Conservation (phyloP, 2,797 vertebrate species). For the Meriones psammophilus region DNA sequence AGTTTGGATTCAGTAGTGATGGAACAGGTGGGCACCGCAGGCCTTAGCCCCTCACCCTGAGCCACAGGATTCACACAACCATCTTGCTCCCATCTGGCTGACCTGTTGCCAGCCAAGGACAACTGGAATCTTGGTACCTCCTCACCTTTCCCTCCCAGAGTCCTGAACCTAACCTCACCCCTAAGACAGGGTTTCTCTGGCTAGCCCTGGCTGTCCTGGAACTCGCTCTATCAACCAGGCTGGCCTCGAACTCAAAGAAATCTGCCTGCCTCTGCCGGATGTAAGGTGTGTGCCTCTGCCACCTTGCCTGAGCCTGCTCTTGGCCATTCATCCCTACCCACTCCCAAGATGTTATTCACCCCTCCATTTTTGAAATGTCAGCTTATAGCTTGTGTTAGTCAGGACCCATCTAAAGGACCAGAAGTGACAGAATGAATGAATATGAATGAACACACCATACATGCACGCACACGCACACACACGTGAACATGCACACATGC, state of each 20-base stretch:
- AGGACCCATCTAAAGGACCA: not conserved
- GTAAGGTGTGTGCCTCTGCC: not conserved
- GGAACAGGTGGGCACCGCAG: accelerated
- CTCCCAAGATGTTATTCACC: too few relatives aligned
- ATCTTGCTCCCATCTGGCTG: too few relatives aligned
- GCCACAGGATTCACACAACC: not conserved
- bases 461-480: not conserved
- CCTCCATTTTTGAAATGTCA: not conserved
- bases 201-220: not conserved
- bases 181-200: not conserved
- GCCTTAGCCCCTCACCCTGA: not conserved
- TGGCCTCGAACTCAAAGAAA: not conserved
- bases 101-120: not conserved
- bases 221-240: not conserved
- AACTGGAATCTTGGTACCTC: not conserved
- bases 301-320: not conserved
- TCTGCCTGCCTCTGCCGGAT: not conserved
- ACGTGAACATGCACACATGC: not conserved
- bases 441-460: not conserved
- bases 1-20: not conserved
- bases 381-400: not conserved
- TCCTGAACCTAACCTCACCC: not conserved
- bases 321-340: not conserved
- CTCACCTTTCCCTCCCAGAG: not conserved
- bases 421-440: not conserved